Evolutionary conservation across 2,113 vertebrate species (phyloP), one percentile per base, ranked within the genome.

Genomic region (Gnathonemus longibarbis): DNA sequence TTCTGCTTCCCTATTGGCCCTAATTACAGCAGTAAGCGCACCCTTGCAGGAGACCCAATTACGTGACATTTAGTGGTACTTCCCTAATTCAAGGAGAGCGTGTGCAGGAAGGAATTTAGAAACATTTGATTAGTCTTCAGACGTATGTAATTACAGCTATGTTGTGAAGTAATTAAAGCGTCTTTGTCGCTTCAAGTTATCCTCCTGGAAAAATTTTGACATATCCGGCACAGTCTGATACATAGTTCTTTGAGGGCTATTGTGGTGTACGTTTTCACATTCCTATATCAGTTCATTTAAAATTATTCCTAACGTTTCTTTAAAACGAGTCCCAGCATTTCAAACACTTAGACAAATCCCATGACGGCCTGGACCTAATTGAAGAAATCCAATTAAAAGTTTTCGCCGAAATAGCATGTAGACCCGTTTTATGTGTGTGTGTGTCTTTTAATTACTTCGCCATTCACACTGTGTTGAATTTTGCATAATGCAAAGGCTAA

Each of bases 351-450:
- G 49, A 87, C 48, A 89, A 27, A 84, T 77, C 74, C 27, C 50
- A 46, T 84, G 89, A 89, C 11, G 42, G 77, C 21, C 50, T 58
- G 35, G 35, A 17, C 31, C 49, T 89, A 58, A 89, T 58, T 42
- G 50, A 70, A 89, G 31, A 89, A 89, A 56, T 56, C 45, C 5
- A 84, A 88, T 88, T 88, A 88, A 88, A 66, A 58, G 74, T 52
- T 56, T 45, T 89, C 45, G 1, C 13, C 8, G 19, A 80, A 84
- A 48, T 84, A 85, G 50, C 19, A 56, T 42, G 31, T 62, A 52
- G 77, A 42, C 13, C 50, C 45, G 7, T 84, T 89, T 85, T 56
- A 84, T 53, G 50, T 56, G 31, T 84, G 35, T 53, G 50, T 84
- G 35, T 84, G 35, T n/a, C n/a, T 83, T 89, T 85, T 46, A 84